These are phyloP conservation scores for Bujurquina vittata DNA, from an alignment of 2,113 vertebrate genomes.

Conservation along the genomic window DNA sequence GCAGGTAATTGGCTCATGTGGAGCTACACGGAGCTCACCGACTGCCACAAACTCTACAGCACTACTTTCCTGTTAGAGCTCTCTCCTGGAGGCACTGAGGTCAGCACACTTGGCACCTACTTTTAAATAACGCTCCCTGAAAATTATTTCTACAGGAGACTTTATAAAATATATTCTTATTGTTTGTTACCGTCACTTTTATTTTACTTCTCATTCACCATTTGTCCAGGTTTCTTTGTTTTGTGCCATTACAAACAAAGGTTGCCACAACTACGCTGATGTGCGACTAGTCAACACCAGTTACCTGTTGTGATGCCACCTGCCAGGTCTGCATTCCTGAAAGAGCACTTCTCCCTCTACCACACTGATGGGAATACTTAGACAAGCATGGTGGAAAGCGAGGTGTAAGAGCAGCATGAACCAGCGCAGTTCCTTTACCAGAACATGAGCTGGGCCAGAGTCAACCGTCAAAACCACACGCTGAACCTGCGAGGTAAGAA, in stretches of 20 bases:
- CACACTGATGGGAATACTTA: too few relatives aligned
- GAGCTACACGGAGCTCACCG: neutral
- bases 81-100: neutral
- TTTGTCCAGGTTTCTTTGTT: too few relatives aligned
- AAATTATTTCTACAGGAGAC: too few relatives aligned
- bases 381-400: neutral
- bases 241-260: too few relatives aligned
- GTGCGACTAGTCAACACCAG: neutral
- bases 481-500: neutral
- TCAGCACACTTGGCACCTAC: too few relatives aligned
- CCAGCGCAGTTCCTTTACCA: neutral
- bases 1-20: neutral
- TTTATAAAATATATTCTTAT: too few relatives aligned
- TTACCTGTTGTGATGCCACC: neutral
- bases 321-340: too few relatives aligned
- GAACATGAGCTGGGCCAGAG: neutral
- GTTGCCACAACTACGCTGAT: too few relatives aligned
- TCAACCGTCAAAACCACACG: neutral
- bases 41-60: neutral
- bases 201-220: too few relatives aligned
- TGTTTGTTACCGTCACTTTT: too few relatives aligned
- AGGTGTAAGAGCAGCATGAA: neutral
- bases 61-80: neutral
- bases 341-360: neutral
- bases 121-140: too few relatives aligned